These are phyloP conservation scores for Dendrocopos noguchii DNA, from an alignment of 2,113 vertebrate species.

Conservation along the genomic window DNA sequence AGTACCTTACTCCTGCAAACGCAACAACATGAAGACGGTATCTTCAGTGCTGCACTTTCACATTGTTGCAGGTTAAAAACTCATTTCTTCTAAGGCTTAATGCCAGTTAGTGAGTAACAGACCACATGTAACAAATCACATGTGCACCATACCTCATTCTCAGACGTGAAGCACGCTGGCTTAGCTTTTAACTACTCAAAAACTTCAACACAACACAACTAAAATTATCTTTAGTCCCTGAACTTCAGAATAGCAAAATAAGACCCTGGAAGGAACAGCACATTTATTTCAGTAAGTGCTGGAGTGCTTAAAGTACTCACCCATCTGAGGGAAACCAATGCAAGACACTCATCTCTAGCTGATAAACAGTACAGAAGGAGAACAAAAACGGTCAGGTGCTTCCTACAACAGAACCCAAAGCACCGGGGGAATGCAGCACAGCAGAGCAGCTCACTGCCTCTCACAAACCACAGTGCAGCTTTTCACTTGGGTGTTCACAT, in stretches of 20 bases:
- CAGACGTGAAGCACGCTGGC: not conserved
- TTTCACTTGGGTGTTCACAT: not conserved
- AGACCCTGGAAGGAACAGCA: not conserved
- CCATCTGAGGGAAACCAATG: not conserved
- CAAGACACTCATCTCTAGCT: not conserved
- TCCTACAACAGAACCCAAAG: conserved; percentile 24
- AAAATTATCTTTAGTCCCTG: not conserved
- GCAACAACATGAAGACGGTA: not conserved
- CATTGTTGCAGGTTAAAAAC: not conserved
- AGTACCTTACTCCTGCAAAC: not conserved
- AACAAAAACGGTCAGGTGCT: conserved; percentile 46
- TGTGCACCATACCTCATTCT: not conserved
- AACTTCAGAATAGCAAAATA: not conserved
- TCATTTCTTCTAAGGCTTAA: not conserved
- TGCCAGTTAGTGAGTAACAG: not conserved
- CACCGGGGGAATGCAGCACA: not conserved
- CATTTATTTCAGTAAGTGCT: not conserved
- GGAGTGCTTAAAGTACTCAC: not conserved
- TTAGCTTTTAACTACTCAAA: not conserved
- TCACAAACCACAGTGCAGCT: not conserved
- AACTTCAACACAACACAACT: not conserved
- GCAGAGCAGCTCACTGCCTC: not conserved
- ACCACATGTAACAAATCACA: not conserved
- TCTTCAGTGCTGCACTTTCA: not conserved
- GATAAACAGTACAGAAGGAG: not conserved